These are phyloP conservation scores for Tyria jacobaeae DNA, from an alignment of 2,888 invertebrate genomes.

Conservation along the genomic window DNA sequence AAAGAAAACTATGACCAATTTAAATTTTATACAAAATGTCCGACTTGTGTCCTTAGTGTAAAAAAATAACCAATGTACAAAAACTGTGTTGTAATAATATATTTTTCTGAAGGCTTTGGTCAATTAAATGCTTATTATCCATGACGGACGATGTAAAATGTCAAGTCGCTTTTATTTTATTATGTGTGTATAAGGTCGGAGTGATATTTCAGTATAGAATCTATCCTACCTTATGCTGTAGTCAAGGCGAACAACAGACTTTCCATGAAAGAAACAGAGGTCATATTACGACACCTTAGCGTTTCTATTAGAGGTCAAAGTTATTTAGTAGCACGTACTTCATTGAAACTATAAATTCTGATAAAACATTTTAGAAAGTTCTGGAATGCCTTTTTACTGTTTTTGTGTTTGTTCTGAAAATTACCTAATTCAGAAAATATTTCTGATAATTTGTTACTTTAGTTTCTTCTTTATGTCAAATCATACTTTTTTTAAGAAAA, in stretches of 20 bases:
- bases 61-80: background rate
- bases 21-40: too few relatives aligned
- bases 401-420: background rate
- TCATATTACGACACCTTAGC: slow-evolving; percentile 23
- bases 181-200: slow-evolving; percentile 49
- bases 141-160: slow-evolving; percentile 43
- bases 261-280: slow-evolving; percentile 30
- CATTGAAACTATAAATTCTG: slow-evolving; percentile 2
- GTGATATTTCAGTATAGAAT: slow-evolving; percentile 52
- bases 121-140: slow-evolving; percentile 7
- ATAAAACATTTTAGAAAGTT: background rate
- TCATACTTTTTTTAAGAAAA: background rate
- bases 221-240: slow-evolving; percentile 25
- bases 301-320: slow-evolving; percentile 18
- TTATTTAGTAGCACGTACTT: background rate
- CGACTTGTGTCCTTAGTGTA: too few relatives aligned
- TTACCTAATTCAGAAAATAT: background rate
- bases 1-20: too few relatives aligned
- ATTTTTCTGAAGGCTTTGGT: background rate
- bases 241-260: slow-evolving; percentile 24
- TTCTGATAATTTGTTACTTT: background rate
- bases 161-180: slow-evolving; percentile 49
- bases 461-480: background rate
- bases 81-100: background rate
- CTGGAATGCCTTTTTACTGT: too few relatives aligned